Base-by-base conservation (phyloP, 1,140 invertebrate genomes). In the Dendrolimus kikuchii region DNA sequence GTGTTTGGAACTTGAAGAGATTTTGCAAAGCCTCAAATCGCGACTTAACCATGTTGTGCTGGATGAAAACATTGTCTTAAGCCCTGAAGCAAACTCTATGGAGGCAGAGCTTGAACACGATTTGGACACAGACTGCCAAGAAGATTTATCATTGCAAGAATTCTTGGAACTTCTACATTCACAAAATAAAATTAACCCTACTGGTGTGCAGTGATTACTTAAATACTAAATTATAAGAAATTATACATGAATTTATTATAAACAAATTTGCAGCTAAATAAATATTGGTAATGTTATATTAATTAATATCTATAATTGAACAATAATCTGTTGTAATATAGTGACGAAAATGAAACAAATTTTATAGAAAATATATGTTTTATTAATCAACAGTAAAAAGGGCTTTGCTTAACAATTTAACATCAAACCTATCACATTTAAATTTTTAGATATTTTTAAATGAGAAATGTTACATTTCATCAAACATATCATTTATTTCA, bases 1-100 rank as follows among this genome's bases (percentile, higher is more conserved):
- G 57, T 88, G 86, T 57, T 73, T 82, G 47, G 87, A 88, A 66
- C 68, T 88, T 3, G 87, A 88, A 59, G 86, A 88, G 64, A 88
- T 88, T 6, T 74, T 87, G 7, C 86, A 86, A 56, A 85, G 85
- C 62, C 65, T 88, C 2, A 88, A 88, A 53, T 83, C 86, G 5
- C 77, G 87, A 6, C 68, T 88, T 7, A 87, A 88, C 59, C 85
- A 86, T 48, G 86, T 88, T 7, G 85, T 88, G 40, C 63, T 87
- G 49, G 86, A 88, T 49, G 84, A 85, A 57, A 87, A 88, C 49
- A 88, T 88, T 45, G 68, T 88, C 5, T 59, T 88, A 5, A 88
- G 87, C 42, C 86, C 87, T 5, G 87, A 87, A 44, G 81, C 70
- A 6, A 85, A 86, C 56, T 84, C 83, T 5, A 64, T 85, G 72